Evolutionary conservation across 2,888 invertebrate genomes (phyloP).

Genomic region (Atherix ibis): DNA sequence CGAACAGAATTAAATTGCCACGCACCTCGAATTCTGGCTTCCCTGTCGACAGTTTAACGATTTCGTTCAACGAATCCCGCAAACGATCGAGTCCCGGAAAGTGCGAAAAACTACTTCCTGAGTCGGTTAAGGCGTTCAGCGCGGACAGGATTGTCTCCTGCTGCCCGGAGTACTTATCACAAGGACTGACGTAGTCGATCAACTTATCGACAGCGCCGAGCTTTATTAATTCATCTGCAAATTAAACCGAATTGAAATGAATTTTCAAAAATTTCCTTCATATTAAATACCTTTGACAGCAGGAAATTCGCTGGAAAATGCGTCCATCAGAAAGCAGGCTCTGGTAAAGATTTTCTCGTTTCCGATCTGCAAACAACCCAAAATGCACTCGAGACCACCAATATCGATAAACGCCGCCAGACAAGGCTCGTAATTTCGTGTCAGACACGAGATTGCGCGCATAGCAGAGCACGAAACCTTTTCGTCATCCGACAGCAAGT

Average conservation of each 20-base stretch:
- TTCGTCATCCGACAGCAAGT: constrained; percentile 39
- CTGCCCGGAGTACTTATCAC: constrained; percentile 13
- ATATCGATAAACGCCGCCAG: constrained; percentile 42
- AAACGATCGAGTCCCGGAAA: constrained; percentile 9
- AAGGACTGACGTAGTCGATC: constrained; percentile 10
- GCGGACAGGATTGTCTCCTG: constrained; percentile 17
- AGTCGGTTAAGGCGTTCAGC: constrained; percentile 12
- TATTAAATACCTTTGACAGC: constrained; percentile 38
- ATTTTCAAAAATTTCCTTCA: background rate
- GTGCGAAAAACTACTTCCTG: no score
- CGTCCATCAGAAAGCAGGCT: constrained; percentile 52
- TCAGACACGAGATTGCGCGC: constrained; percentile 64
- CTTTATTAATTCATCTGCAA: constrained; percentile 16
- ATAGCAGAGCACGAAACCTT: constrained; percentile 50
- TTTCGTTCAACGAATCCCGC: constrained; percentile 5
- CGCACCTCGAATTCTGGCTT: constrained; percentile 7
- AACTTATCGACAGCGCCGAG: constrained; percentile 14
- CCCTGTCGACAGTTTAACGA: constrained; percentile 4
- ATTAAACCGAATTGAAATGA: constrained; percentile 1
- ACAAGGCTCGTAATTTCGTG: constrained; percentile 45
- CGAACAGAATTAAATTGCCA: background rate
- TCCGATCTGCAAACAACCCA: constrained; percentile 41
- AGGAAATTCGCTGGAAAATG: constrained; percentile 38
- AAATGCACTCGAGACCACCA: constrained; percentile 49
- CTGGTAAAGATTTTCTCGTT: constrained; percentile 47